Evolutionary conservation across 2,797 vertebrate species (phyloP).

Genomic region (Muscicapa striata): DNA sequence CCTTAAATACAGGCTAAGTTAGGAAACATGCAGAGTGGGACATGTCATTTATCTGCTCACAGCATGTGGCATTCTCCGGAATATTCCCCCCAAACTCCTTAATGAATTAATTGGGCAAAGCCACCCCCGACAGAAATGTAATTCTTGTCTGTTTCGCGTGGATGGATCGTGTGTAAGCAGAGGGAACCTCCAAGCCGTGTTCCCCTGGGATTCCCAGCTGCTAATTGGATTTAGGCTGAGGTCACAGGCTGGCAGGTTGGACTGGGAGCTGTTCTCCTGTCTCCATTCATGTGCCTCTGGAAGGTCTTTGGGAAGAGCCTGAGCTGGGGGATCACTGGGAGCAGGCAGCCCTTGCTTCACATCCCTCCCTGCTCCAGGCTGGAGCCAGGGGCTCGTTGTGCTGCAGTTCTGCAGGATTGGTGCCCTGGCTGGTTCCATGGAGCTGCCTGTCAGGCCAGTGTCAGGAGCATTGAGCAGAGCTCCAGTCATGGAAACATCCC

Average conservation of each 20-base stretch:
- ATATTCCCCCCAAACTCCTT: not conserved
- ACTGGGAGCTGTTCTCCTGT: not conserved
- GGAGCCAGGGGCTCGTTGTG: not conserved
- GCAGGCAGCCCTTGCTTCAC: not conserved
- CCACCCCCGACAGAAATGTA: not conserved
- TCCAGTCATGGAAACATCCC: not conserved
- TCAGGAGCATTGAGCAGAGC: not conserved
- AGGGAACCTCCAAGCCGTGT: not conserved
- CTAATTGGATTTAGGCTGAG: not conserved
- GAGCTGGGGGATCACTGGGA: rapidly evolving
- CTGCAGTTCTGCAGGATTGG: not conserved
- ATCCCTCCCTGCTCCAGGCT: not conserved
- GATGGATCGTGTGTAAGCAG: not conserved
- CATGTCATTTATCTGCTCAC: not conserved
- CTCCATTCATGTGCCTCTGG: not conserved
- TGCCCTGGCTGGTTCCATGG: not conserved
- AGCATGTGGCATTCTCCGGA: not conserved
- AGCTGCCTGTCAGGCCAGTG: no score
- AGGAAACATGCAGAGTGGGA: not conserved
- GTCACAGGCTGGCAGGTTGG: not conserved
- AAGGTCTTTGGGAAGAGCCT: not conserved
- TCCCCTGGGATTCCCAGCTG: not conserved
- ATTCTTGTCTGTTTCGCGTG: not conserved
- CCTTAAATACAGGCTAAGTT: not conserved
- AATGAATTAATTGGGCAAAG: not conserved